Evolutionary conservation across 2,113 vertebrate genomes (phyloP), one percentile per base, ranked within the genome.

Genomic region (Lanius collurio): DNA sequence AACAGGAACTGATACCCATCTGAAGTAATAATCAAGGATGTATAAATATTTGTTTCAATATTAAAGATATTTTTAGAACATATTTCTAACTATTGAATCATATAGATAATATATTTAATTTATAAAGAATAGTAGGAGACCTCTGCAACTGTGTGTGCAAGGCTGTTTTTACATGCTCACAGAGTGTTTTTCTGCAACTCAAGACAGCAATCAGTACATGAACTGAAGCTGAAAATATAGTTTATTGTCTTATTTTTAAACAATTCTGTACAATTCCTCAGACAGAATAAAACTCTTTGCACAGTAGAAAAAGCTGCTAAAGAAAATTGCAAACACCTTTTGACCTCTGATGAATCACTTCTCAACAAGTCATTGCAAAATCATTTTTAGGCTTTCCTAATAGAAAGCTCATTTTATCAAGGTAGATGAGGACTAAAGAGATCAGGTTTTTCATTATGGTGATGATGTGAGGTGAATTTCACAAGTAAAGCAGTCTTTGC

Each of bases 191-290:
- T 82, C 57, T 88, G 57, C 59, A 63, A 70, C 28, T 52, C 37
- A 60, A 90, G 53, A 80, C 21, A 93, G 26, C 77, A 89, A 70
- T 89, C 83, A 56, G 10, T 63, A 59, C 13, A 55, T 64, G 62
- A 91, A 76, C 41, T 96, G 73, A 78, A 87, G 64, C 74, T 84
- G 77, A 89, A 97, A 94, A 89, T 84, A 65, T 22, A 49, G 41
- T 57, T 35, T 89, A 69, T 73, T 0, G 0, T 67, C 64, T 65
- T 49, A 39, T 85, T 64, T 83, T 76, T 50, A 87, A 93, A 68
- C 26, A 85, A 28, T 93, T 87, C 60, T 49, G 24, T 56, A 22
- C 5, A 4, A 20, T 60, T 83, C 23, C 24, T 86, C 64, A 67
- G 57, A 27, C 7, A 76, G 37, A 75, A 81, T 44, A 88, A 67